Percentiles rank a stretch among this genome's conserved stretches.
Conservation (phyloP, 2,113 vertebrate species). For the Penelope pileata region DNA sequence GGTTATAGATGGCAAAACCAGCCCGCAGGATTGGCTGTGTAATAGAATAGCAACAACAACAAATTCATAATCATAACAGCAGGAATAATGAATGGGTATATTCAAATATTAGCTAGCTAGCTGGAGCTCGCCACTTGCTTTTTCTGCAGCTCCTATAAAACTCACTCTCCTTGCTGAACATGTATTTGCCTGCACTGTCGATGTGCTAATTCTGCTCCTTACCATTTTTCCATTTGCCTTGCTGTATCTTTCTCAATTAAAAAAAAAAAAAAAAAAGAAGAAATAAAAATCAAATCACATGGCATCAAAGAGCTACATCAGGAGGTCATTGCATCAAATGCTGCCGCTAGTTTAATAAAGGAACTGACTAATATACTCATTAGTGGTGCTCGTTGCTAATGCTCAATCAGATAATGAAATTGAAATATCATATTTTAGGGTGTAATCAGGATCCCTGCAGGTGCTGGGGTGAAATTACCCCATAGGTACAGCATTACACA, state of each 20-base stretch:
- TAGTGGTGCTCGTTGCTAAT: constrained; percentile 52
- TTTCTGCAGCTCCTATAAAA: constrained; percentile 21
- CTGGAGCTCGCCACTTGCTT: background rate
- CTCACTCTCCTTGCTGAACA: constrained; percentile 14
- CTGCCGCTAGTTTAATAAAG: constrained; percentile 65
- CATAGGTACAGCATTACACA: constrained; percentile 71
- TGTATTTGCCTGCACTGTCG: constrained; percentile 32
- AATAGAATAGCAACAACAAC: constrained; percentile 58
- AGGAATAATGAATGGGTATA: constrained; percentile 55
- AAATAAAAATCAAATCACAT: constrained; percentile 58
- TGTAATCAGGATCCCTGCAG: constrained; percentile 68
- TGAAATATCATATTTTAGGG: constrained; percentile 66
- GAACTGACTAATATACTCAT: constrained; percentile 67
- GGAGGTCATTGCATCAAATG: constrained; percentile 66
- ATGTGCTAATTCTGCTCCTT: constrained; percentile 26
- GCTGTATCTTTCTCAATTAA: constrained; percentile 39
- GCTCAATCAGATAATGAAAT: constrained; percentile 65
- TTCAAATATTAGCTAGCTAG: constrained; percentile 34
- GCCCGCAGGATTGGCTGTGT: constrained; percentile 26
- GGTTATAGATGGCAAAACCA: constrained; percentile 56
- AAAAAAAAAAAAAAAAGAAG: background rate
- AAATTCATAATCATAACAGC: constrained; percentile 51
- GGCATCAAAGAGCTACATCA: constrained; percentile 56
- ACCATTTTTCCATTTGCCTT: constrained; percentile 15
- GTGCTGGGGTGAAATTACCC: constrained; percentile 65